Conservation (phyloP, 2,888 invertebrate species). For the Agonopterix arenella region DNA sequence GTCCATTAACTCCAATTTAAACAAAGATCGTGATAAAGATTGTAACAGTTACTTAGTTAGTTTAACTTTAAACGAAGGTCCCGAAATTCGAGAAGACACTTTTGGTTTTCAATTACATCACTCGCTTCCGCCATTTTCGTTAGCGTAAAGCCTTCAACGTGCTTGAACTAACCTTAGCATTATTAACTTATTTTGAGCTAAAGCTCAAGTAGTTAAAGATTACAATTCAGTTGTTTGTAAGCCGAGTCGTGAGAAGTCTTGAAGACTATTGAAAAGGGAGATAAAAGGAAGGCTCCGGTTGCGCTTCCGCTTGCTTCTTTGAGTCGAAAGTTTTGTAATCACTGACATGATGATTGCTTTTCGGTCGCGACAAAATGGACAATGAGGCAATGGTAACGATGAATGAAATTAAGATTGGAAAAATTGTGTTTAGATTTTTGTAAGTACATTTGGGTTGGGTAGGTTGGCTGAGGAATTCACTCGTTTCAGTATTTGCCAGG, state of each 20-base stretch:
- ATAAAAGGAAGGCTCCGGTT: constrained; percentile 21
- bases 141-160: background rate
- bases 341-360: constrained; percentile 10
- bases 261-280: constrained; percentile 22
- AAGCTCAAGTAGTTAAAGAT: background rate
- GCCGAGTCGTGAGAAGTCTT: constrained; percentile 5
- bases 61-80: background rate
- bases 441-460: too few relatives aligned
- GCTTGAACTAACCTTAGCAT: background rate
- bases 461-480: too few relatives aligned
- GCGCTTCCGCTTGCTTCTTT: constrained; percentile 1
- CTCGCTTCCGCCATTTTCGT: constrained; percentile 5
- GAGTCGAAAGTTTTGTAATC: constrained; percentile 12
- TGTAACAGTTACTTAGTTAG: background rate
- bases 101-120: constrained; percentile 2
- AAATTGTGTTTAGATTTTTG: too few relatives aligned
- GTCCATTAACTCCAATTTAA: too few relatives aligned
- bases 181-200: background rate
- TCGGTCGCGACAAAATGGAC: background rate
- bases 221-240: background rate
- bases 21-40: too few relatives aligned
- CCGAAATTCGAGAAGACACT: constrained; percentile 3
- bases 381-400: too few relatives aligned
- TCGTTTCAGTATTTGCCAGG: too few relatives aligned
- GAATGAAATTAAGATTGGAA: too few relatives aligned